phyloP scores from a whole-genome alignment of 2,113 vertebrate species.

The Forbesichthys agassizii region DNA sequence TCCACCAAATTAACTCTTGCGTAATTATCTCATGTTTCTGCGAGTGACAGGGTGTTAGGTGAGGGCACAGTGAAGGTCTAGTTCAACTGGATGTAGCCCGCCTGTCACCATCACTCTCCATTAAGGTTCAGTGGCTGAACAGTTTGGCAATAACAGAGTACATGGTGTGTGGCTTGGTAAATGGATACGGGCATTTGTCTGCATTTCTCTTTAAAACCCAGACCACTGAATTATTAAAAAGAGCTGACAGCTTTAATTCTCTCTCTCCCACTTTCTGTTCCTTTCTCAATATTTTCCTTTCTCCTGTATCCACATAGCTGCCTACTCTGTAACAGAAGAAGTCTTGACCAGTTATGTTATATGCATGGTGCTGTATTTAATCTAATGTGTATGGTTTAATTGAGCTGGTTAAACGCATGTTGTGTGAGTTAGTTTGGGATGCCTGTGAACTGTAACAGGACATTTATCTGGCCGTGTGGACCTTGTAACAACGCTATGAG shows the following conservation, averaged over 20 bases:
- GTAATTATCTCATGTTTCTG: conserved; percentile 51
- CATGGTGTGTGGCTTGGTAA: conserved; percentile 35
- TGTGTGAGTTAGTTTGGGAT: conserved; percentile 4
- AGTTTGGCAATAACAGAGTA: conserved; percentile 57
- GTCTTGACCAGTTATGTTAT: not conserved
- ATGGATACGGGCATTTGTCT: conserved; percentile 47
- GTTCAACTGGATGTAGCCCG: conserved; percentile 24
- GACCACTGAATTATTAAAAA: conserved; percentile 78
- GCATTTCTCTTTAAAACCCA: conserved; percentile 53
- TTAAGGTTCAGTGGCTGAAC: conserved; percentile 27
- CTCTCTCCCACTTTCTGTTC: not conserved
- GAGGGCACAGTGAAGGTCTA: conserved; percentile 61
- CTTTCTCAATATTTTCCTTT: not conserved
- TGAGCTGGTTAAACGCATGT: conserved; percentile 1
- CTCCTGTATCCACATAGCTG: not conserved
- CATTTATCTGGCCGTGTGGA: conserved; percentile 17
- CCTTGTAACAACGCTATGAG: conserved; percentile 23
- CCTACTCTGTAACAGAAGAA: not conserved
- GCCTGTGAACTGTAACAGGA: conserved; percentile 7
- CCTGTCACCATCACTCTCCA: conserved; percentile 11
- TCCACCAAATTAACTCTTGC: conserved; percentile 40
- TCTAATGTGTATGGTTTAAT: not conserved
- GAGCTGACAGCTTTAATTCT: conserved; percentile 58
- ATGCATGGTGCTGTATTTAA: not conserved
- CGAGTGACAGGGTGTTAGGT: conserved; percentile 61